Evolutionary conservation across 2,888 invertebrate genomes (phyloP).

Genomic region (Fragum fragum): DNA sequence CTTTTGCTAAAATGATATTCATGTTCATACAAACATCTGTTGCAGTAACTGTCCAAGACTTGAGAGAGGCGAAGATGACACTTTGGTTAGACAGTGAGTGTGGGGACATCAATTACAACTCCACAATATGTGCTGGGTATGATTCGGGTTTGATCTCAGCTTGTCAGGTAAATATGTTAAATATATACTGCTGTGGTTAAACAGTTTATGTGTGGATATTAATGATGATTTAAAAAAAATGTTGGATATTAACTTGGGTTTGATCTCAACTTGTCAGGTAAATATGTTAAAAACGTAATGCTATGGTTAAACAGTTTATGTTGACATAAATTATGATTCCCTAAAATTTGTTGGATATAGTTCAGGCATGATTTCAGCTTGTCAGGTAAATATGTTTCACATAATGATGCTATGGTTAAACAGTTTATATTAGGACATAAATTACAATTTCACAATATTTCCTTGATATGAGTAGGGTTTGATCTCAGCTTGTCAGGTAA

Average conservation of each 20-base stretch:
- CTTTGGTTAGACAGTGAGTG: conserved; percentile 74
- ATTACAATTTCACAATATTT: conserved; percentile 80
- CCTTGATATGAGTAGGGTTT: conserved; percentile 72
- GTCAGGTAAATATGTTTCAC: conserved; percentile 70
- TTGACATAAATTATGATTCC: conserved; percentile 74
- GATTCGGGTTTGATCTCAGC: conserved; percentile 68
- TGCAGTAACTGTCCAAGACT: conserved; percentile 58
- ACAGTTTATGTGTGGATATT: conserved; percentile 68
- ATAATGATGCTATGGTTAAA: conserved; percentile 72
- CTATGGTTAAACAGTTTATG: conserved; percentile 74
- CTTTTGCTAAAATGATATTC: too few species aligned
- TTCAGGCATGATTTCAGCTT: conserved; percentile 71
- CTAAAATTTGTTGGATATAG: conserved; percentile 79
- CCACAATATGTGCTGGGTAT: conserved; percentile 80
- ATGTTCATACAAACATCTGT: too few species aligned
- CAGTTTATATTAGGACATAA: conserved; percentile 66
- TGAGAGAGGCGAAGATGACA: conserved; percentile 77
- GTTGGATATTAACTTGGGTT: conserved; percentile 72
- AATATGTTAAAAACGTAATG: conserved; percentile 51
- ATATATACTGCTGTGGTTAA: conserved; percentile 71
- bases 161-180: conserved; percentile 73
- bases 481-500: conserved; percentile 78
- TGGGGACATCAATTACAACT: conserved; percentile 72
- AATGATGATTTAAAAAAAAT: conserved; percentile 79
- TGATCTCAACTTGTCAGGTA: conserved; percentile 78